Base-by-base conservation (phyloP, 2,797 vertebrate species). In the Onychomys leucogaster region DNA sequence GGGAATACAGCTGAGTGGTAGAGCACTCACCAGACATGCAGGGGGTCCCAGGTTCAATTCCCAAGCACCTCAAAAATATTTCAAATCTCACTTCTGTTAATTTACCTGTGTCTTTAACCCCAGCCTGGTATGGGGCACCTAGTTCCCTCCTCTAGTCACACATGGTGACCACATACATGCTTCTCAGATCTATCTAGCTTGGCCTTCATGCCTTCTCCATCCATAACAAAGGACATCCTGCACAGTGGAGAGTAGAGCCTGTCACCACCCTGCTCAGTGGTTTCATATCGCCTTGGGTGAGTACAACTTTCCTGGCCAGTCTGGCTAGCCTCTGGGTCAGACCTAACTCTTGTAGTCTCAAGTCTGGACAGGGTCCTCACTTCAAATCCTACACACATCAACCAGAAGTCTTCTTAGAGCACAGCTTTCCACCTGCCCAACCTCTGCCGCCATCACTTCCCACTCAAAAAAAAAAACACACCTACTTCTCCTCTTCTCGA, bases 271-370 rank as follows among this genome's bases (percentile, higher is more conserved):
- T 55, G 46, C 65, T 65, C 67, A 86, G 75, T 49, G 78, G 89
- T 76, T 96, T 95, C 95, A 95, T 87, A 69, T 34, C 9, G 80
- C 96, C 77, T 91, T 37, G 8, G 92, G 90, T 37, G 76, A 84
- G 93, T 84, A 21, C 55, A 41, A 19, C 63, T 88, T 92, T 46
- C 49, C 3, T 3, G 11, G n/a, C 81, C 17, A 4, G 57, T 77
- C 81, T 83, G 34, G 5, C 46, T 84, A 52, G 76, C 69, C 83
- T 59, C 2, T 29, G 9, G 3, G 8, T 25, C 84, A 41, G 19
- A 86, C 71, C 91, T 69, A 63, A 17, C 69, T 43, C 69, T 82
- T 46, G 61, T 46, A 37, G 76, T 5, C 63, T 89, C 37, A 11
- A 29, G 41, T 73, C 77, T 37, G 13, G 25, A 52, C 46, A 71